Evolutionary conservation across 2,113 vertebrate species (phyloP).

Genomic region (Ageneiosus marmoratus): DNA sequence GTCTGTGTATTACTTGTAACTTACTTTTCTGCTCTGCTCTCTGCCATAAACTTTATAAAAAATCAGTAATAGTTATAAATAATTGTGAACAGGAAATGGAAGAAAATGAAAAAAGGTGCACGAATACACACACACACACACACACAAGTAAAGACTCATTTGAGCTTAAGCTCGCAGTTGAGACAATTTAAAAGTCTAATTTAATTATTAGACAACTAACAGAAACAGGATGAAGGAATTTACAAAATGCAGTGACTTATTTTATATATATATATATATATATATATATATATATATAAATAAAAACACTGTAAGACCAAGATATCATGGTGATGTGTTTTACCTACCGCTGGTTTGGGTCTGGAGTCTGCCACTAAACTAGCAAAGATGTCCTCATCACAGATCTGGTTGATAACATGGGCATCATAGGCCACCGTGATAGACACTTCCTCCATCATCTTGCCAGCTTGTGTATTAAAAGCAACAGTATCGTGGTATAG

Average conservation of each 20-base stretch:
- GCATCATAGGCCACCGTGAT: conserved; percentile 93
- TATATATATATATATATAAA: too few relatives aligned
- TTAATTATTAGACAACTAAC: background rate
- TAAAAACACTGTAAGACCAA: too few relatives aligned
- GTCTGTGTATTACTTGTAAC: background rate
- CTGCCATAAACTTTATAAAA: background rate
- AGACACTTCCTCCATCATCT: conserved; percentile 98
- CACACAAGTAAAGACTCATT: conserved; percentile 29
- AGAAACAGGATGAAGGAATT: background rate
- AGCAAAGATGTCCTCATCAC: conserved; percentile 87
- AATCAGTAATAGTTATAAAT: background rate
- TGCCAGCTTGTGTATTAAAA: conserved; percentile 56
- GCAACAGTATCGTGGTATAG: background rate
- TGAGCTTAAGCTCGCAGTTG: background rate
- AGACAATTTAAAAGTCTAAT: conserved; percentile 1
- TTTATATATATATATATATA: too few relatives aligned
- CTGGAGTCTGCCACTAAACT: conserved; percentile 88
- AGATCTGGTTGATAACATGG: conserved; percentile 88
- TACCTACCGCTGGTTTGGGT: conserved; percentile 87
- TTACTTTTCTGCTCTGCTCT: background rate
- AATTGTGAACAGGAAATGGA: background rate
- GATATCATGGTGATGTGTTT: background rate
- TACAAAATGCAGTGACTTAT: background rate
- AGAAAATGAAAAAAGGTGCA: conserved; percentile 1
- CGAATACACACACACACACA: conserved; percentile 36